Evolutionary conservation across 2,888 invertebrate species (phyloP).

Genomic region (Unio delphinus): DNA sequence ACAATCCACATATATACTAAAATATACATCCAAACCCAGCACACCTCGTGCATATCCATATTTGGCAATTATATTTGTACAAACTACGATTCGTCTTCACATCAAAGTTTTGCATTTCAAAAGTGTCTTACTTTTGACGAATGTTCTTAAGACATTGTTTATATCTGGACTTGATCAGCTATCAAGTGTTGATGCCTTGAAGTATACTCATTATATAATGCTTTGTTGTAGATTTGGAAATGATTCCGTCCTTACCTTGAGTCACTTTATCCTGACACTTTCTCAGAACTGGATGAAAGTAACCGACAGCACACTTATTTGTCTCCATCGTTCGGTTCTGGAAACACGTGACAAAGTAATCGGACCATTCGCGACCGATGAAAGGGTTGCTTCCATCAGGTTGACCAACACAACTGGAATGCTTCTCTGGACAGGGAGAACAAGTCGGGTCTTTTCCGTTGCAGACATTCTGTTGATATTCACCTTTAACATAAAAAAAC

Average conservation of each 20-base stretch:
- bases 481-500: constrained; percentile 13
- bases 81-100: no score
- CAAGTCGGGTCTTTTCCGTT: constrained; percentile 1
- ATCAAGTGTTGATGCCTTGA: no score
- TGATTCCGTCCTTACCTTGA: constrained; percentile 14
- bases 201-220: no score
- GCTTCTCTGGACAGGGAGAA: constrained; percentile 12
- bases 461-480: constrained; percentile 24
- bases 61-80: no score
- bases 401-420: constrained; percentile 18
- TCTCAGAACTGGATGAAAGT: constrained; percentile 18
- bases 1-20: no score
- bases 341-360: constrained; percentile 14
- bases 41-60: no score
- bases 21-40: no score
- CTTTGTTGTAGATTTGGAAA: no score
- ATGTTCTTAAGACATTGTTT: background rate
- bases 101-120: background rate
- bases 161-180: no score
- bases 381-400: constrained; percentile 16
- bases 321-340: constrained; percentile 12
- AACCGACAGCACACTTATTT: constrained; percentile 16
- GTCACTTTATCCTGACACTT: constrained; percentile 16
- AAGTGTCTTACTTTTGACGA: constrained; percentile 9
- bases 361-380: constrained; percentile 14